Evolutionary conservation across 2,888 invertebrate species (phyloP).

Genomic region (Catocala nupta): DNA sequence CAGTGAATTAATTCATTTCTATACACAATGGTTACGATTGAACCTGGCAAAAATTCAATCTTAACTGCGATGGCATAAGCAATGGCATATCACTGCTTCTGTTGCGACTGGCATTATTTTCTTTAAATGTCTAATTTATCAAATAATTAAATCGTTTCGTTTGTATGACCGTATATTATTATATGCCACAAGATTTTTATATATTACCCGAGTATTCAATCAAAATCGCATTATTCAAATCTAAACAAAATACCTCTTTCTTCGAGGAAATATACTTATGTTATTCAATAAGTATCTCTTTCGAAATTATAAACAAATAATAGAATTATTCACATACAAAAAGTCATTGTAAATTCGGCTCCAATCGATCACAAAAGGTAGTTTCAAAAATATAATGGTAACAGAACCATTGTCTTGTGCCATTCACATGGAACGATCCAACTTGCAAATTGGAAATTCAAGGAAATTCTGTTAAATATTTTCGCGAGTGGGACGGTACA

Average conservation of each 20-base stretch:
- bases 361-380: constrained; percentile 18
- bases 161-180: too few species aligned
- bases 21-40: too few species aligned
- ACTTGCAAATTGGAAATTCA: background rate
- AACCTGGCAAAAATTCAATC: too few species aligned
- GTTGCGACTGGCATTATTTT: too few species aligned
- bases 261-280: constrained; percentile 1
- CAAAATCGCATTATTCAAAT: too few species aligned
- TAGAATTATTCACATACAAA: constrained; percentile 31
- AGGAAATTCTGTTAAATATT: constrained; percentile 36
- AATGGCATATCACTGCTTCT: too few species aligned
- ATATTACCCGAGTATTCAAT: too few species aligned
- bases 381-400: constrained; percentile 16
- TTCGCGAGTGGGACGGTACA: constrained; percentile 7
- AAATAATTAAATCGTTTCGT: too few species aligned
- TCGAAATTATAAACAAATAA: constrained; percentile 5
- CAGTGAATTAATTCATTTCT: too few species aligned
- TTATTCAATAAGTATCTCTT: background rate
- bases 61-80: too few species aligned
- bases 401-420: constrained; percentile 34
- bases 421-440: constrained; percentile 32
- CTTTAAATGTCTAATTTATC: too few species aligned
- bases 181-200: too few species aligned
- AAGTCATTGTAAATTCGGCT: constrained; percentile 18
- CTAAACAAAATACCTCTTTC: background rate